These are phyloP conservation scores for Pituophis catenifer DNA, from an alignment of 2,113 vertebrate genomes.

Conservation along the genomic window DNA sequence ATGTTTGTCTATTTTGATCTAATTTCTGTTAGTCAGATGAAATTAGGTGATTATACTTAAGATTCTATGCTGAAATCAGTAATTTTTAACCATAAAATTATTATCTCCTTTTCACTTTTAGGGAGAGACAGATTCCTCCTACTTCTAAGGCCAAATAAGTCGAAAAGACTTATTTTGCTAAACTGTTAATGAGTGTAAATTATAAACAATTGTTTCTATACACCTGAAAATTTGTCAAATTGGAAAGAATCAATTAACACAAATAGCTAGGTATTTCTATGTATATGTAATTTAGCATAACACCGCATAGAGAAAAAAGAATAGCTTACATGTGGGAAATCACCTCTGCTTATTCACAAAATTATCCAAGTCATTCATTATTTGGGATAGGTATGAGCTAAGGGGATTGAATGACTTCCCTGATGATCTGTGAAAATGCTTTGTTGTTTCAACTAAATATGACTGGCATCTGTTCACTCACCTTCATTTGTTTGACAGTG, in stretches of 20 bases:
- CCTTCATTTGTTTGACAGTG: constrained; percentile 98
- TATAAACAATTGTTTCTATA: background rate
- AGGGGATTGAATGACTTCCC: background rate
- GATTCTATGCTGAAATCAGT: background rate
- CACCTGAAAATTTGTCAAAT: background rate
- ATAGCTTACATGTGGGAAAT: background rate
- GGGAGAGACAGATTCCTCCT: background rate
- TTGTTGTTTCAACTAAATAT: background rate
- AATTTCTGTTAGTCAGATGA: background rate
- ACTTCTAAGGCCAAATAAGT: background rate
- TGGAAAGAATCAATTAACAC: background rate
- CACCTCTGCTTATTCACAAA: background rate
- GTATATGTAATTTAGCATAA: background rate
- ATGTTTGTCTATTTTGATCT: background rate
- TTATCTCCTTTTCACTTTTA: background rate
- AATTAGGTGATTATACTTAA: background rate
- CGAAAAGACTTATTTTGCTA: background rate
- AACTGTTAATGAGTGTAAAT: background rate
- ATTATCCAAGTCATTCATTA: background rate
- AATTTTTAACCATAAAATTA: background rate
- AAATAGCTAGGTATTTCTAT: background rate
- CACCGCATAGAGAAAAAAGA: background rate
- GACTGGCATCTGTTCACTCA: constrained; percentile 41
- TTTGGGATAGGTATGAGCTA: background rate
- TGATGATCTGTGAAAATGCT: background rate